Conservation (phyloP, 2,113 vertebrate species). For the Ptyas mucosa region DNA sequence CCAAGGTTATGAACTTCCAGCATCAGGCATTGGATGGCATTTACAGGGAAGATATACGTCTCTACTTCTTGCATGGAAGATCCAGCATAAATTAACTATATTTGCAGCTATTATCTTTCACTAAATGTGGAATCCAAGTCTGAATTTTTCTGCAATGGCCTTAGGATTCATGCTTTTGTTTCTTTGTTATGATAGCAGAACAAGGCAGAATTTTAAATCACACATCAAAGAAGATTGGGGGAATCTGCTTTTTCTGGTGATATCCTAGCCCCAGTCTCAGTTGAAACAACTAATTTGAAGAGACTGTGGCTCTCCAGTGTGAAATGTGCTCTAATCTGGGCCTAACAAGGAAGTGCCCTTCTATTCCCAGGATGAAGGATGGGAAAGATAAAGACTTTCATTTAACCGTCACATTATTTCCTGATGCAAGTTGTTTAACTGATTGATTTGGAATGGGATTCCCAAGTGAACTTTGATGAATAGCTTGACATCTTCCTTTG, state of each 20-base stretch:
- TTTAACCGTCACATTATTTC: neutral
- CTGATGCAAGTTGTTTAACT: neutral
- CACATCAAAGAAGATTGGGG: neutral
- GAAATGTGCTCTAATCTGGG: neutral
- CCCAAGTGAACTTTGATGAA: neutral
- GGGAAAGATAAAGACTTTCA: neutral
- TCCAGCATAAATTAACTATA: neutral
- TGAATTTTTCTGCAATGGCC: neutral
- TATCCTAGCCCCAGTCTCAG: neutral
- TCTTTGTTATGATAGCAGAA: neutral
- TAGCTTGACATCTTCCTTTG: neutral
- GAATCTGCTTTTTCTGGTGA: neutral
- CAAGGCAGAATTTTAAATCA: slow-evolving; percentile 1
- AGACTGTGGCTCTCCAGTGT: neutral
- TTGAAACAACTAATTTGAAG: neutral
- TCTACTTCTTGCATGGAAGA: neutral
- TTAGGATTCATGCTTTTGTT: neutral
- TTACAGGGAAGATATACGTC: neutral
- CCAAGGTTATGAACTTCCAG: neutral
- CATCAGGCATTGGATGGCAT: neutral
- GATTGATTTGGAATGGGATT: neutral
- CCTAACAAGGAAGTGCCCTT: neutral
- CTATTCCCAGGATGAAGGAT: slow-evolving; percentile 1
- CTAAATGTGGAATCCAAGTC: neutral
- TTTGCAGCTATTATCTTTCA: neutral